Conservation (phyloP, 1,140 invertebrate genomes). For the Lordiphosa stackelbergi region DNA sequence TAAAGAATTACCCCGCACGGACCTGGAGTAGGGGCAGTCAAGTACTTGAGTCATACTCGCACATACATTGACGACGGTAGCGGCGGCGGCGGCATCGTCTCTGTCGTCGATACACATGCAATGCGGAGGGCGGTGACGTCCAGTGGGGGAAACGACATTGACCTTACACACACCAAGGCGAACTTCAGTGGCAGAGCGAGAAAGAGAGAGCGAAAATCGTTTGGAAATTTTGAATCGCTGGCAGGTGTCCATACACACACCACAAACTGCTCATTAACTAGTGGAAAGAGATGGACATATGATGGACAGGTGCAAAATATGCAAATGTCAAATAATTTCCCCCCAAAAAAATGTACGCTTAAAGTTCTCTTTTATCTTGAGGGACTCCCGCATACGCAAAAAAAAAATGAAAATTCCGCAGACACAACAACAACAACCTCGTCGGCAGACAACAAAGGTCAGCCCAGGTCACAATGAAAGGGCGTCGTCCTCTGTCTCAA, state of each 20-base stretch:
- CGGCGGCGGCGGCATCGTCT: no score
- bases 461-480: conserved; percentile 77
- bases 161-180: conserved; percentile 55
- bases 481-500: conserved; percentile 70
- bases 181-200: conserved; percentile 10
- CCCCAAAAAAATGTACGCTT: conserved; percentile 16
- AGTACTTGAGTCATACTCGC: conserved; percentile 8
- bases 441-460: conserved; percentile 76
- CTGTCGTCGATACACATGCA: conserved; percentile 7
- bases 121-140: background rate
- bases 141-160: conserved; percentile 66
- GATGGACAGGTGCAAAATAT: conserved; percentile 21
- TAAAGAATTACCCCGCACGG: conserved; percentile 32
- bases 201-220: conserved; percentile 6
- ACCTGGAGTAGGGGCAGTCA: background rate
- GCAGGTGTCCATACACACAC: conserved; percentile 6
- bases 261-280: conserved; percentile 1
- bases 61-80: no score
- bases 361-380: conserved; percentile 50
- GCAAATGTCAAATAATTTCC: conserved; percentile 20
- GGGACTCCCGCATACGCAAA: conserved; percentile 13
- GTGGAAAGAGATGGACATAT: no score
- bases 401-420: conserved; percentile 43
- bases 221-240: conserved; percentile 9
- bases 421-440: conserved; percentile 54